Percentiles rank a stretch among this genome's conserved stretches.
These are phyloP conservation scores for Buphagus erythrorhynchus DNA, from an alignment of 2,797 vertebrate species.

Conservation along the genomic window DNA sequence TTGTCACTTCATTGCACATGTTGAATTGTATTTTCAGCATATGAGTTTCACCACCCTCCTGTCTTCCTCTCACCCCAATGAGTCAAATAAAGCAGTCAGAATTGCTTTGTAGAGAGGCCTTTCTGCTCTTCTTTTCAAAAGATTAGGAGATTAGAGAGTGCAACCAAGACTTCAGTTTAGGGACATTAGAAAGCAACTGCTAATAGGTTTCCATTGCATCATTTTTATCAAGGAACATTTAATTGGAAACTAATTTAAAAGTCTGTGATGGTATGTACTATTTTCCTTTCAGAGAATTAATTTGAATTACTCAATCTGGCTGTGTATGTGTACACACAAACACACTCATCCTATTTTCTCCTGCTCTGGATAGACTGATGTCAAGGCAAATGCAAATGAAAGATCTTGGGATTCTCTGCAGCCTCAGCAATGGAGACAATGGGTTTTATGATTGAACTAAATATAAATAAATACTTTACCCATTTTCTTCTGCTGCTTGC, in stretches of 20 bases:
- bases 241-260: background rate
- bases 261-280: background rate
- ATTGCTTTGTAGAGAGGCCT: background rate
- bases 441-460: background rate
- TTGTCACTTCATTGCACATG: constrained; percentile 21
- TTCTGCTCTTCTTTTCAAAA: constrained; percentile 3
- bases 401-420: background rate
- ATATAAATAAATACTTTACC: background rate
- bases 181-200: background rate
- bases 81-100: constrained; percentile 7
- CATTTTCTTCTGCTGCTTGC: background rate
- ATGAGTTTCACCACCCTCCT: background rate
- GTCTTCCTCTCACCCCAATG: background rate
- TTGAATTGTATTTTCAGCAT: constrained; percentile 14
- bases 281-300: background rate
- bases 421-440: background rate
- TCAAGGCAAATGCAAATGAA: background rate
- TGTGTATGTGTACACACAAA: background rate
- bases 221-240: background rate
- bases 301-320: background rate
- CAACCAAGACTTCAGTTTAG: background rate
- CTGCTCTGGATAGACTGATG: background rate
- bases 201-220: background rate
- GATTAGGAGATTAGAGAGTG: background rate
- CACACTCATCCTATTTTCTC: background rate